Percentiles rank a stretch among this genome's conserved stretches.
These are phyloP conservation scores for Macrosiphum euphorbiae DNA, from an alignment of 2,888 invertebrate genomes.

Conservation along the genomic window DNA sequence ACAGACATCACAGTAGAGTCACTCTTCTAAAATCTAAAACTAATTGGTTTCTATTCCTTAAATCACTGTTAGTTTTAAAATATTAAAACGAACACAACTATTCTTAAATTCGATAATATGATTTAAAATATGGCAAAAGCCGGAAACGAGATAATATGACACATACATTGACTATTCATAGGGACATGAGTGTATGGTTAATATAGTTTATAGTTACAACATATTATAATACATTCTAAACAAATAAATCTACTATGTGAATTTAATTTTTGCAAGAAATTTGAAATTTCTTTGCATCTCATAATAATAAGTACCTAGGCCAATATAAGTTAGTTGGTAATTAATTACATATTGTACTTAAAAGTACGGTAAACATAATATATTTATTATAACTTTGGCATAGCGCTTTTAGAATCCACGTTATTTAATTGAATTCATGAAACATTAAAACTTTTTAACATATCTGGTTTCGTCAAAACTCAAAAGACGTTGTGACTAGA, in stretches of 20 bases:
- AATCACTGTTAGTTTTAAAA: not conserved
- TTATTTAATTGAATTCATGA: constrained; percentile 1
- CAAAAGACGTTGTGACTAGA: not conserved
- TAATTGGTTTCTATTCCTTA: not conserved
- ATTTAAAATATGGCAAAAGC: not conserved
- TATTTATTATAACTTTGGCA: constrained; percentile 5
- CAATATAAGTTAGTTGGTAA: not conserved
- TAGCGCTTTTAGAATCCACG: not conserved
- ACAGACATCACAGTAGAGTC: not conserved
- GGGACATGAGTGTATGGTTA: no score
- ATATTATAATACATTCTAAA: not conserved
- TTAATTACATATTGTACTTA: constrained; percentile 9
- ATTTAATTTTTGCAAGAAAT: not conserved
- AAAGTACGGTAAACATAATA: not conserved
- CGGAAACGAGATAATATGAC: not conserved
- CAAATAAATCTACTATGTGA: not conserved
- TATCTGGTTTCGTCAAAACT: constrained; percentile 37
- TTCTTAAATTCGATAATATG: not conserved
- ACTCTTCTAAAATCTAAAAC: not conserved
- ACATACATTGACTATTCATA: not conserved
- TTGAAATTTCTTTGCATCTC: not conserved
- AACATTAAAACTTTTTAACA: constrained; percentile 33
- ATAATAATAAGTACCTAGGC: not conserved
- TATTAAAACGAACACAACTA: not conserved
- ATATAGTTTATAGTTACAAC: not conserved